Conservation (phyloP, 2,113 vertebrate genomes). For the Campylomormyrus numenius region DNA sequence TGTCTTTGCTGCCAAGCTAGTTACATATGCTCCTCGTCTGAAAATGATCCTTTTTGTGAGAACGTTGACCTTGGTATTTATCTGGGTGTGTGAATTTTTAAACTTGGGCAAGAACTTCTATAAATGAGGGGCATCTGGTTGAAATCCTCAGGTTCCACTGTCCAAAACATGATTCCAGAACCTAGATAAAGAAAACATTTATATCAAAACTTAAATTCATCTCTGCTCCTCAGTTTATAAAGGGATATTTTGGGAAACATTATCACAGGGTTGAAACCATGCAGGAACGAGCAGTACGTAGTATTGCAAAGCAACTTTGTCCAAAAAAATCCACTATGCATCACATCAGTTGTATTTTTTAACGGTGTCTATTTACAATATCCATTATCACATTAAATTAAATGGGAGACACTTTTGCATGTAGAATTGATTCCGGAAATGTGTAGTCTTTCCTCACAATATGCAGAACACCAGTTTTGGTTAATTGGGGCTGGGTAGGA, state of each 20-base stretch:
- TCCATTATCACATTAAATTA: background rate
- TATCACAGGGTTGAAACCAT: background rate
- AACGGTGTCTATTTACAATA: background rate
- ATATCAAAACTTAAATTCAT: background rate
- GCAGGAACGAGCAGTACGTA: background rate
- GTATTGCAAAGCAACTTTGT: background rate
- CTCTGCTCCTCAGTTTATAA: background rate
- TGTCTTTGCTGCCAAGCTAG: background rate
- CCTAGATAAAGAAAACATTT: background rate
- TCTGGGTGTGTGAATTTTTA: background rate
- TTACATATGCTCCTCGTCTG: background rate
- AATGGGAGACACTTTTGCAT: background rate
- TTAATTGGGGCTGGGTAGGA: background rate
- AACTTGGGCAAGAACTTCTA: background rate
- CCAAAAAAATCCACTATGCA: background rate
- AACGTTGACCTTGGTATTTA: background rate
- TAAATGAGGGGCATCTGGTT: background rate
- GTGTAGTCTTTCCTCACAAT: background rate
- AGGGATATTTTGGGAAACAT: background rate
- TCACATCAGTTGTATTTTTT: background rate
- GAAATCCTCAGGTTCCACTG: background rate
- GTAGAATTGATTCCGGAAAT: background rate
- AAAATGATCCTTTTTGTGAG: background rate
- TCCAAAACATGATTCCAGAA: background rate
- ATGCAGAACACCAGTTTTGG: background rate